phyloP scores from a whole-genome alignment of 2,888 invertebrate genomes.

The Kryphioiulus occultus region DNA sequence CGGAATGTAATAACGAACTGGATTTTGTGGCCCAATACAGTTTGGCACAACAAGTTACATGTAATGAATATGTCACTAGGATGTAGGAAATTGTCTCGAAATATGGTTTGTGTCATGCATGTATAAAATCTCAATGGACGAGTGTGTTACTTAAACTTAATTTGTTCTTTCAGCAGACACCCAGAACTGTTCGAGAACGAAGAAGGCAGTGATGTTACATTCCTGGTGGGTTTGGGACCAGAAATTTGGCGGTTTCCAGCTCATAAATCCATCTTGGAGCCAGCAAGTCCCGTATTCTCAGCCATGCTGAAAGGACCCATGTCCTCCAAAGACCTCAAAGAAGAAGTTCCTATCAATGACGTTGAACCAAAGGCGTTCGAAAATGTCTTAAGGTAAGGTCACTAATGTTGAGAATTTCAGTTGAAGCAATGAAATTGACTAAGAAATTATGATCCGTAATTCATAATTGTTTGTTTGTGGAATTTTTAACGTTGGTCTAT shows the following conservation, averaged over 20 bases:
- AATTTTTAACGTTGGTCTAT: too few relatives aligned
- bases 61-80: too few relatives aligned
- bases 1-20: too few relatives aligned
- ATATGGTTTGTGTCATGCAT: too few relatives aligned
- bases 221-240: slow-evolving; percentile 69
- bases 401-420: background rate
- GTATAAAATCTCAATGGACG: too few relatives aligned
- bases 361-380: slow-evolving; percentile 74
- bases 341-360: slow-evolving; percentile 63
- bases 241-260: slow-evolving; percentile 72
- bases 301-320: slow-evolving; percentile 68
- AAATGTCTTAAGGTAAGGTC: slow-evolving; percentile 68
- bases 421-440: too few relatives aligned
- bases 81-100: too few relatives aligned
- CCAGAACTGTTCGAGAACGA: slow-evolving; percentile 55
- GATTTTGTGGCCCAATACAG: too few relatives aligned
- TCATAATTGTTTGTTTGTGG: too few relatives aligned
- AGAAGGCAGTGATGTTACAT: slow-evolving; percentile 69
- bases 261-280: slow-evolving; percentile 70
- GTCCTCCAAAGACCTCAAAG: slow-evolving; percentile 57
- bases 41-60: too few relatives aligned
- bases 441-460: too few relatives aligned
- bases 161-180: slow-evolving; percentile 41
- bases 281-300: slow-evolving; percentile 71
- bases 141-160: background rate